Conservation (phyloP, 2,113 vertebrate species). For the Python bivittatus region DNA sequence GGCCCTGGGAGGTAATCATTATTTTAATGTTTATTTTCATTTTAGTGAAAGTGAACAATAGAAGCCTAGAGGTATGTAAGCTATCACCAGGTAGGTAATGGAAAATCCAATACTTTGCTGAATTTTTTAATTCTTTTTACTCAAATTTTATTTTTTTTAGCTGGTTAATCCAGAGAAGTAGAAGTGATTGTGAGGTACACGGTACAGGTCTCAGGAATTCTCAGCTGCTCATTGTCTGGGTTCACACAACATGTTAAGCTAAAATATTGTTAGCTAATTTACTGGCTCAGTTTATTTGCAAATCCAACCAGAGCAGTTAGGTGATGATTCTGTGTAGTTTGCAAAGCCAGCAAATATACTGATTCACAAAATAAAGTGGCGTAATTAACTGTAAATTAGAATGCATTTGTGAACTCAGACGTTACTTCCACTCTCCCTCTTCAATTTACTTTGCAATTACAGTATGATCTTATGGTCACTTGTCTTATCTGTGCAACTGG, state of each 20-base stretch:
- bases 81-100: background rate
- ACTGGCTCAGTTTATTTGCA: background rate
- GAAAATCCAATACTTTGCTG: background rate
- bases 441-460: background rate
- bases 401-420: background rate
- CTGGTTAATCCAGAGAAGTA: background rate
- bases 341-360: background rate
- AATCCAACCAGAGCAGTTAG: background rate
- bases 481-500: background rate
- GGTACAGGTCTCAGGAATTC: background rate
- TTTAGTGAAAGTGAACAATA: background rate
- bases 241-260: background rate
- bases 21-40: background rate
- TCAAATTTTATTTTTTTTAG: background rate
- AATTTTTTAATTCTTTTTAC: background rate
- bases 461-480: background rate
- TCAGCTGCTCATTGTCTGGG: background rate
- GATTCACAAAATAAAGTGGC: background rate
- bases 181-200: background rate
- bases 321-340: background rate
- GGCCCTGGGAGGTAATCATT: background rate
- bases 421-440: background rate
- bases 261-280: background rate
- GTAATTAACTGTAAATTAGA: background rate
- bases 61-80: background rate